phyloP scores from a whole-genome alignment of 2,113 vertebrate genomes.

The Regulus satrapa region DNA sequence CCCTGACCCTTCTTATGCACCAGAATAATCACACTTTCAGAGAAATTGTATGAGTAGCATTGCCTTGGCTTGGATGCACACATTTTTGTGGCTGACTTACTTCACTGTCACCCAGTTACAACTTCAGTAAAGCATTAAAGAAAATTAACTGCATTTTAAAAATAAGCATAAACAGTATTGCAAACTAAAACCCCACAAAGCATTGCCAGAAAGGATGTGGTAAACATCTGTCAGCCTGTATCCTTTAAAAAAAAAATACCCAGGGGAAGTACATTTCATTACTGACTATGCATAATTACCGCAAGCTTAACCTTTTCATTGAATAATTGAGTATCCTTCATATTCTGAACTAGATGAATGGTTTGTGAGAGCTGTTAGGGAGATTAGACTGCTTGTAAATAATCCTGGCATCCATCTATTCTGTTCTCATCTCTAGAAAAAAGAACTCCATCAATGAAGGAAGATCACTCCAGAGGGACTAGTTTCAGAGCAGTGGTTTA shows the following conservation, averaged over 20 bases:
- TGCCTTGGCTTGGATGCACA: neutral
- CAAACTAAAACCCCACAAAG: constrained; percentile 10
- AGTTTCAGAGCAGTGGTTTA: neutral
- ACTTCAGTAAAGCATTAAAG: neutral
- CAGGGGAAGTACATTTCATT: constrained; percentile 40
- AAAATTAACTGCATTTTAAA: neutral
- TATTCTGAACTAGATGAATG: constrained; percentile 15
- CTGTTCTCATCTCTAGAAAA: neutral
- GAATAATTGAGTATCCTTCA: constrained; percentile 9
- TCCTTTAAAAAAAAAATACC: constrained; percentile 29
- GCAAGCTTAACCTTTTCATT: constrained; percentile 25
- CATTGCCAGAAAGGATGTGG: constrained; percentile 41
- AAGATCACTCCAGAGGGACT: neutral
- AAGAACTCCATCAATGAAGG: neutral
- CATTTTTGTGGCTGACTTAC: neutral
- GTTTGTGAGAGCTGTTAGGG: neutral
- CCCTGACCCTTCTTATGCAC: neutral
- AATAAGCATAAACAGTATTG: neutral
- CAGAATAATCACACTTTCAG: neutral
- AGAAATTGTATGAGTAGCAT: neutral
- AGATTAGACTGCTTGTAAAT: constrained; percentile 6
- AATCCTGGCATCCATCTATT: neutral
- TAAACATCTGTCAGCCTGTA: neutral
- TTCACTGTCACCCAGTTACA: neutral
- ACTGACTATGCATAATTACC: constrained; percentile 5